Base-by-base conservation (phyloP, 2,113 vertebrate species). In the Lathamus discolor region DNA sequence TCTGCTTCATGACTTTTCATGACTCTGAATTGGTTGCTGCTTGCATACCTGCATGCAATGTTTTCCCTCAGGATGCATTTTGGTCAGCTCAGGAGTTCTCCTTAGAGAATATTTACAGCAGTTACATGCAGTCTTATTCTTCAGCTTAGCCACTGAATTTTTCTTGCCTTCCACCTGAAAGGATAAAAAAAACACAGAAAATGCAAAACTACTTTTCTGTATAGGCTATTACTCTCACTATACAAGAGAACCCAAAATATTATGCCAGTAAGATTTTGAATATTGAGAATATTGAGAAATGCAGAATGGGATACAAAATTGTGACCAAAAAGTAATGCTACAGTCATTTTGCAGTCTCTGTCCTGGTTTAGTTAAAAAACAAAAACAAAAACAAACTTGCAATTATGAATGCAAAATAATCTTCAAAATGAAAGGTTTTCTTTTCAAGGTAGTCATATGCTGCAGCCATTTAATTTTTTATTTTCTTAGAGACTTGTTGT, bases 31-130 rank as follows among this genome's bases (percentile, higher is more conserved):
- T 29, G 25, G 25, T 17, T 64, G 46, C n/a, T 69, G 11, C 13
- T 37, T 73, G 18, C 19, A 46, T 35, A 54, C 5, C 16, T 33
- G 10, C 31, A 55, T 13, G 4, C 18, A 62, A 8, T 7, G 49
- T 92, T 74, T 17, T 74, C 33, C 8, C 9, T 19, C 35, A 41
- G 29, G 29, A 49, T 84, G 18, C 8, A n/a, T 46, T 89, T 81
- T 84, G 3, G 4, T 74, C 9, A 35, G 28, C 35, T 80, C 24
- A 44, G 11, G 4, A 1, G 0, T 39, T 72, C 4, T 74, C 13
- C 10, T 8, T 4, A n/a, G 17, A 52, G 24, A 63, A 35, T 4
- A 70, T 51, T 31, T 37, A 41, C 13, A 79, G 39, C 14, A 68
- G 13, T 86, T 46, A 17, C 0, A 1, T 4, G 4, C 5, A 17